Evolutionary conservation across 1,140 invertebrate species (phyloP).

Genomic region (Euura lappo): DNA sequence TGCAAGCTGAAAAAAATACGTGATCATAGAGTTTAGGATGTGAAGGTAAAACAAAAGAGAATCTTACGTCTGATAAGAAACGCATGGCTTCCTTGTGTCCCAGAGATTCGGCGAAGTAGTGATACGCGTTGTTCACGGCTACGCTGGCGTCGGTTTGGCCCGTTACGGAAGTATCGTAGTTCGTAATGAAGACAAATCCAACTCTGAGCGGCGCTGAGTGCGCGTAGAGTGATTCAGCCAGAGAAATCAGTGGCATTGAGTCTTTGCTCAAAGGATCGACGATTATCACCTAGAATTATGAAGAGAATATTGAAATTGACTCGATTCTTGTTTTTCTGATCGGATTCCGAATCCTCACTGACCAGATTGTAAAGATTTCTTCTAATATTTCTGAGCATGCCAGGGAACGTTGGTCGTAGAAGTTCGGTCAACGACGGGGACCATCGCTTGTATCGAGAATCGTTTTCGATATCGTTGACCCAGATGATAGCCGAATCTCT

Average conservation of each 20-base stretch:
- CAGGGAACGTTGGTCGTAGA: conserved; percentile 93
- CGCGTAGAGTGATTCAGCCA: conserved; percentile 90
- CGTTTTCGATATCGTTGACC: conserved; percentile 95
- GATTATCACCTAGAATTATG: conserved; percentile 74
- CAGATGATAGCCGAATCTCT: conserved; percentile 90
- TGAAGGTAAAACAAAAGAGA: conserved; percentile 34
- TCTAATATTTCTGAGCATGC: conserved; percentile 92
- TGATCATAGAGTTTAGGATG: conserved; percentile 5
- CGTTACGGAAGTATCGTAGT: conserved; percentile 64
- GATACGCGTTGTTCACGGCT: conserved; percentile 90
- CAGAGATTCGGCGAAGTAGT: conserved; percentile 85
- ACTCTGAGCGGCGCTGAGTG: conserved; percentile 89
- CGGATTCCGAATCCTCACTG: conserved; percentile 32
- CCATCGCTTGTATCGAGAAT: conserved; percentile 86
- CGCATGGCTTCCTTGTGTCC: conserved; percentile 75
- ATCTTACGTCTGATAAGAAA: conserved; percentile 81
- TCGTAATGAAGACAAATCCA: conserved; percentile 87
- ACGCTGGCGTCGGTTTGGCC: conserved; percentile 78
- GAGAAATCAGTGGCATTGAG: conserved; percentile 77
- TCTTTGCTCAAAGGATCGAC: conserved; percentile 82
- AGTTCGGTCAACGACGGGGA: conserved; percentile 87
- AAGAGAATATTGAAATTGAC: conserved; percentile 19
- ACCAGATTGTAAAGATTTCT: conserved; percentile 96
- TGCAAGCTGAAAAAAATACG: conserved; percentile 36
- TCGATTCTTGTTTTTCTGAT: conserved; percentile 16